Evolutionary conservation across 2,888 invertebrate genomes (phyloP), one percentile per base, ranked within the genome.

Genomic region (Incurvaria masculella): DNA sequence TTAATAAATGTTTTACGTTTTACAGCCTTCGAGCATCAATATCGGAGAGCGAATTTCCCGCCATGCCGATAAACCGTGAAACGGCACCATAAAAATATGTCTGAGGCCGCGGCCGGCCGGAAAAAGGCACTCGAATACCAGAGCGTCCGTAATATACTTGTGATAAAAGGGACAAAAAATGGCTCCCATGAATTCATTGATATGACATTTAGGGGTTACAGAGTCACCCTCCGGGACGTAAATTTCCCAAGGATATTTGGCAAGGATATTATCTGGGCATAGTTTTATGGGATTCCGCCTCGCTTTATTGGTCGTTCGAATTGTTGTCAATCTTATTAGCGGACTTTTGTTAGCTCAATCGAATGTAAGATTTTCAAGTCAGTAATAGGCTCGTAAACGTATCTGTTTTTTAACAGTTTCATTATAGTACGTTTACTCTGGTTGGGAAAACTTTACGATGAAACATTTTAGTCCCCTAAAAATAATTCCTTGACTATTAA

Each of bases 121-220:
- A 48, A 53, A 56, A 54, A 55, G 54, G 57, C 56, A 56, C 23
- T 6, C 33, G 33, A n/a, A 33, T 33, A n/a, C 33, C 33, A n/a
- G 33, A 33, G 14, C 33, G 33, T 33, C 14, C 33, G 33, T 33
- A 33, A 33, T 33, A 33, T 14, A 33, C 33, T 33, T 8, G 69
- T 71, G 72, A 76, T 78, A 78, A 76, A 76, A 62, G 64, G 69
- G 59, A 64, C 64, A 69, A 76, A 76, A 78, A 78, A 73, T 67
- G 64, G 64, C 64, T 59, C 63, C 64, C 75, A 75, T 78, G 78
- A 78, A 76, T 78, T 75, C 78, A 78, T 76, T 66, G 78, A 69
- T 76, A 76, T 76, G 75, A 74, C 76, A 73, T 78, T 75, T 65
- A 72, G 66, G 52, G 72, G 68, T 66, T 66, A 66, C 61, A n/a